Percentiles rank a stretch among this genome's conserved stretches.
These are phyloP conservation scores for Coboldia fuscipes DNA, from an alignment of 1,140 invertebrate species.

Conservation along the genomic window DNA sequence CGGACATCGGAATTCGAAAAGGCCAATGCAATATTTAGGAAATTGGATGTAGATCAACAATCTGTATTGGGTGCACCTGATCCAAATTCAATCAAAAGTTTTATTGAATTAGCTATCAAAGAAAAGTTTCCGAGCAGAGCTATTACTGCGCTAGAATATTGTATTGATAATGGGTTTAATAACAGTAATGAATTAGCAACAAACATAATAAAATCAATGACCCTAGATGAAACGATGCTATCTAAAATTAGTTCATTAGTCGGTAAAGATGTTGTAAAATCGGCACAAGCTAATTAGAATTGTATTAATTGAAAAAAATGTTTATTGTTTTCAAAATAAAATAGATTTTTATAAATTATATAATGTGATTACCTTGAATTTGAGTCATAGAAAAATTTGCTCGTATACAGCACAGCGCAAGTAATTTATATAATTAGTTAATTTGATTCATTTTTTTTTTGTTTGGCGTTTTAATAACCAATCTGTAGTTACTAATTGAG, in stretches of 20 bases:
- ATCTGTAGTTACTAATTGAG: too few species aligned
- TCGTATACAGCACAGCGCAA: too few species aligned
- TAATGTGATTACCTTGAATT: too few species aligned
- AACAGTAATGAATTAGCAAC: slow-evolving; percentile 21
- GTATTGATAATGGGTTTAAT: slow-evolving; percentile 26
- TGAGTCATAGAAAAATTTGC: too few species aligned
- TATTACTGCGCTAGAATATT: slow-evolving; percentile 27
- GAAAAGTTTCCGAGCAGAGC: slow-evolving; percentile 24
- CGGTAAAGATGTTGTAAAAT: slow-evolving; percentile 16
- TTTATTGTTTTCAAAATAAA: too few species aligned
- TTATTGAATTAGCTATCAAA: slow-evolving; percentile 23
- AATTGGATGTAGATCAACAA: slow-evolving; percentile 25
- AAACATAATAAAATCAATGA: slow-evolving; percentile 20
- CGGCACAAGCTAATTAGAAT: too few species aligned
- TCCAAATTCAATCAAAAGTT: slow-evolving; percentile 22
- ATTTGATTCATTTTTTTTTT: too few species aligned
- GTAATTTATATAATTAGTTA: too few species aligned
- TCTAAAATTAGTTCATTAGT: slow-evolving; percentile 25
- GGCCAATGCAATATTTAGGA: slow-evolving; percentile 24
- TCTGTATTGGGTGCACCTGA: slow-evolving; percentile 29
- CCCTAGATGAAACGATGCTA: slow-evolving; percentile 23
- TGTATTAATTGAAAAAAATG: too few species aligned
- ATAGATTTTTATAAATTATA: too few species aligned
- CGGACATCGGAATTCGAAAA: slow-evolving; percentile 25
- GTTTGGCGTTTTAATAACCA: too few species aligned